These are phyloP conservation scores for Callithrix jacchus DNA, from an alignment of 2,113 vertebrate species.

Conservation along the genomic window DNA sequence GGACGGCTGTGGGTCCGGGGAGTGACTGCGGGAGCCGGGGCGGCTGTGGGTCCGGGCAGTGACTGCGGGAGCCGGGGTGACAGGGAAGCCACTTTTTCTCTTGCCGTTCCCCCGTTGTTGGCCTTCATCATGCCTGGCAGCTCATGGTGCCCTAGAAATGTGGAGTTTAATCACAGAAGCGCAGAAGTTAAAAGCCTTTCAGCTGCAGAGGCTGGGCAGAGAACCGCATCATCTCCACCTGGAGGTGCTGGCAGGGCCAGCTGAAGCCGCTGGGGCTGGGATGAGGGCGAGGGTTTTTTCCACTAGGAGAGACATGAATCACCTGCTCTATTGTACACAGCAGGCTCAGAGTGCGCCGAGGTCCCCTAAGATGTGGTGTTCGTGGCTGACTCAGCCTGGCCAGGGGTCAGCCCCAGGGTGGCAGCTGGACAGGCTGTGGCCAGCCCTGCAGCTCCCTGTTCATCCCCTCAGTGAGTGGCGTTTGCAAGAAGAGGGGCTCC, in stretches of 20 bases:
- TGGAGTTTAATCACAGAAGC: neutral
- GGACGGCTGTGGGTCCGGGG: too few relatives aligned
- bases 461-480: neutral
- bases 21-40: too few relatives aligned
- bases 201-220: neutral
- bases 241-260: neutral
- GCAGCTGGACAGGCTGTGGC: neutral
- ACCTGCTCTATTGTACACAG: neutral
- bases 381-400: neutral
- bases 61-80: too few relatives aligned
- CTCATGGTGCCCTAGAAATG: neutral
- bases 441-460: neutral
- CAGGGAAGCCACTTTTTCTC: neutral
- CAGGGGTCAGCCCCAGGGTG: neutral
- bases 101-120: neutral
- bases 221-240: neutral
- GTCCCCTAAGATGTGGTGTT: neutral
- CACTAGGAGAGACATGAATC: neutral
- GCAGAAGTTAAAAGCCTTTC: neutral
- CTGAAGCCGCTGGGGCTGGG: neutral
- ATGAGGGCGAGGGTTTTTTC: neutral
- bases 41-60: too few relatives aligned
- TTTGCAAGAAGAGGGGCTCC: neutral
- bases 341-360: neutral
- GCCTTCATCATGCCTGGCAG: neutral